Base-by-base conservation (phyloP, 2,888 invertebrate genomes). In the Tachina lurida region DNA sequence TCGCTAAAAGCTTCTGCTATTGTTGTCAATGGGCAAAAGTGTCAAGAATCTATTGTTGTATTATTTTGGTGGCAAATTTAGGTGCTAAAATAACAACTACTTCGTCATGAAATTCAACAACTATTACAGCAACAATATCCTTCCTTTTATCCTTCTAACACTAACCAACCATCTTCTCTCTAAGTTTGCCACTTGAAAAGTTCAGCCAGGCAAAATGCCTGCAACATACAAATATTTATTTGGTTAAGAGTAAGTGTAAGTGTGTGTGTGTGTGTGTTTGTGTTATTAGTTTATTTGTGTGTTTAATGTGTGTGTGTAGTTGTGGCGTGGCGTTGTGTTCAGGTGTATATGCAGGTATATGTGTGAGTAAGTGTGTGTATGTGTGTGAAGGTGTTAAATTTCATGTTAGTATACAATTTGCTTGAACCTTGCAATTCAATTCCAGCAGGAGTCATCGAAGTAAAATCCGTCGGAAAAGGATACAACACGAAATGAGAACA, bases 31-130 rank as follows among this genome's bases (percentile, higher is more conserved):
- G 41, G 41, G 22, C 12, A 54, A 47, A 58, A 39, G 15, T 17
- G 47, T 19, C 10, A 49, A 68, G 52, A 43, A 75, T n/a, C 41
- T 43, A 81, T 82, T 74, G 68, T 76, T 70, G 49, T 68, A 75
- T 62, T 71, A 60, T 82, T 82, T 85, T 85, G 82, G 70, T 77
- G 63, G 78, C 74, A 82, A 84, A 68, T 78, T 63, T 68, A 75
- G 79, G 74, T 84, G 80, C 54, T 60, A 71, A 71, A 58, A 63
- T 31, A 49, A 60, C 49, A 49, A 22, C 52, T 39, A 67, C 45
- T 13, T 65, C 41, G 60, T 41, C 31, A 71, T 54, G 49, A 31
- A 82, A 85, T 74, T 77, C 68, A 79, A 73, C 79, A 65, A 56
- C 78, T 54, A 58, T 54, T 52, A 45, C 67, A 74, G 22, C 60